Percentiles rank a stretch among this genome's conserved stretches.
phyloP scores from a whole-genome alignment of 2,113 vertebrate species.

The Mobula hypostoma region DNA sequence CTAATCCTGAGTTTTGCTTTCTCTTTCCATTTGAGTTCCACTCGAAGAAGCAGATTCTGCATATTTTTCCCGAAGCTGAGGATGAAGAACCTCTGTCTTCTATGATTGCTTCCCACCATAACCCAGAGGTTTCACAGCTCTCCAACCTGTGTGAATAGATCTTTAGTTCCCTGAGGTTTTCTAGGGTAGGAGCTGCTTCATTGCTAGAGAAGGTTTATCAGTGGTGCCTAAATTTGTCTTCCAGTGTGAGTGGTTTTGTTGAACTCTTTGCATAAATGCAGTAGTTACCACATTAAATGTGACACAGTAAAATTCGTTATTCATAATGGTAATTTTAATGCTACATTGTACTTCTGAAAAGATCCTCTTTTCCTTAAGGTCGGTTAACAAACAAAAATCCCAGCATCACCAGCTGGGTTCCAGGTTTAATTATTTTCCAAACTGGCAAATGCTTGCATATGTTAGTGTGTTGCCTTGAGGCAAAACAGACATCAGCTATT shows the following conservation, averaged over 20 bases:
- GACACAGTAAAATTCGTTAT: neutral
- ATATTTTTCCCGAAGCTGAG: no score
- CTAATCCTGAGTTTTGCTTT: no score
- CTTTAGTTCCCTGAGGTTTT: no score
- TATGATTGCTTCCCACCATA: no score
- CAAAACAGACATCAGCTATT: conserved; percentile 7
- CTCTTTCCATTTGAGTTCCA: no score
- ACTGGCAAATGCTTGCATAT: neutral
- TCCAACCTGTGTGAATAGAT: no score
- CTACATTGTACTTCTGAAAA: neutral
- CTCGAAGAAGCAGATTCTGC: no score
- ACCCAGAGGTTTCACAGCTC: no score
- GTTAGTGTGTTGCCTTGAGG: neutral
- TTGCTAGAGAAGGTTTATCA: neutral
- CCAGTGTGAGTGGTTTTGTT: neutral
- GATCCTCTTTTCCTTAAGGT: neutral
- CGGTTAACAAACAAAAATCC: neutral
- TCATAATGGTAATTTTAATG: neutral
- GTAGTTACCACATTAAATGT: neutral
- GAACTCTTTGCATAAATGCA: neutral
- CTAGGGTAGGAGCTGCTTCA: neutral
- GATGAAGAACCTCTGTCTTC: no score
- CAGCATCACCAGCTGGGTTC: neutral
- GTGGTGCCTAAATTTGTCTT: neutral
- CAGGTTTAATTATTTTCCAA: neutral